Evolutionary conservation across 53 echinoderm and acorn worm genomes (phyloP), one percentile per base, ranked within the genome.

Genomic region (Mesocentrotus franciscanus): DNA sequence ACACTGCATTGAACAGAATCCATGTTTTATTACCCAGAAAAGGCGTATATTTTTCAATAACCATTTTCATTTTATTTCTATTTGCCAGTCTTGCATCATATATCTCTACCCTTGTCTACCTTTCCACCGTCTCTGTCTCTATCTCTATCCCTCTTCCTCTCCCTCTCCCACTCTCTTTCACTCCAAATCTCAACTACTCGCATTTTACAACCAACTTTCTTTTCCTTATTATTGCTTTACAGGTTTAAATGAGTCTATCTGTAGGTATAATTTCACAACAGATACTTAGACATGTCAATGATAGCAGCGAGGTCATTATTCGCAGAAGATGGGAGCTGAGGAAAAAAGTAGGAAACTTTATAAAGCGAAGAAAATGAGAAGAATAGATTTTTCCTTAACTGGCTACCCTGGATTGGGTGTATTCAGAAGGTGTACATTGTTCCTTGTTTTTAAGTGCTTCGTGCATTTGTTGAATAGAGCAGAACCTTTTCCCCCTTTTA

Each of bases 361-460:
- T 4, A 29, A 85, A 56, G 13, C 11, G 0, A 27, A 87, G n/a
- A n/a, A 87, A 87, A n/a, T 3, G 29, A 57, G 58, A 11, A 87
- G 57, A 56, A 58, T 57, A n/a, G 58, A 57, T 27, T 11, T 27
- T 59, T 24, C 7, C 59, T n/a, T 58, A 87, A 58, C 15, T 58
- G 58, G 27, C 87, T 87, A 58, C 26, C 87, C 87, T 87, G 87
- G 91, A 91, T 91, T 30, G 2, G 91, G 66, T 36, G 91, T 66
- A 91, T 64, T 91, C 91, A 91, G 27, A 8, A 34, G 66, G 34
- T 62, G 36, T 64, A 35, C 64, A 62, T 91, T 66, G 91, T 61
- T 91, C 91, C 91, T 91, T 91, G 62, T 35, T 91, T 91, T 91
- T 66, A 91, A 91, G 91, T 91, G 91, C 66, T 68, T 68, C 91